Evolutionary conservation across 2,888 invertebrate genomes (phyloP).

Genomic region (Pasiphila rectangulata): DNA sequence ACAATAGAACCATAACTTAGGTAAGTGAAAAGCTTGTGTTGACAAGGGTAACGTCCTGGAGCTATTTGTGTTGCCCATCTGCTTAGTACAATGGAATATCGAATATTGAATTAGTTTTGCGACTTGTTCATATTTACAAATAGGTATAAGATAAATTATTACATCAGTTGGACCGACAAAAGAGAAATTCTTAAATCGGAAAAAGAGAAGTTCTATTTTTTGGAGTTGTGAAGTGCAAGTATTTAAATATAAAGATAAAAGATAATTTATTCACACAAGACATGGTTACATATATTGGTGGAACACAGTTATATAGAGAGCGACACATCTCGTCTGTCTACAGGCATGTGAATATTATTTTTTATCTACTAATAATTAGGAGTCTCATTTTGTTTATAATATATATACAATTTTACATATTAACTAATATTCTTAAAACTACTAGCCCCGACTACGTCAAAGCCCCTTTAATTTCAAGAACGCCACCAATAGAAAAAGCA

Average conservation of each 20-base stretch:
- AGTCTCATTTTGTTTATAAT: too few relatives aligned
- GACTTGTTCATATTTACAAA: too few relatives aligned
- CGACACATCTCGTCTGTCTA: too few relatives aligned
- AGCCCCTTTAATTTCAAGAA: slow-evolving; percentile 27
- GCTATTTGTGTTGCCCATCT: slow-evolving; percentile 55
- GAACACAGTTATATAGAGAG: too few relatives aligned
- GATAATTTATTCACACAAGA: too few relatives aligned
- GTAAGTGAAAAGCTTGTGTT: slow-evolving; percentile 64
- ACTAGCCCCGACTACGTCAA: slow-evolving; percentile 6
- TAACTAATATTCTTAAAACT: slow-evolving; percentile 1
- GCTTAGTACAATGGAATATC: slow-evolving; percentile 35
- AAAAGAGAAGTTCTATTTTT: too few relatives aligned
- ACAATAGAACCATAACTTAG: slow-evolving; percentile 64
- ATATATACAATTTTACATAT: too few relatives aligned
- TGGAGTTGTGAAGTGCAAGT: too few relatives aligned
- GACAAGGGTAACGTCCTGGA: slow-evolving; percentile 65
- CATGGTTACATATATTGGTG: too few relatives aligned
- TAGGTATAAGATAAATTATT: background rate
- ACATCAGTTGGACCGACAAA: background rate
- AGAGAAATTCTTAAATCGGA: background rate
- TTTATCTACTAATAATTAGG: too few relatives aligned
- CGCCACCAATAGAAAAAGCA: slow-evolving; percentile 32
- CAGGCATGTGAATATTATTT: too few relatives aligned
- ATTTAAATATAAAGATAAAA: too few relatives aligned
- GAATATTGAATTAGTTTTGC: slow-evolving; percentile 30